Percentiles rank a stretch among this genome's conserved stretches.
These are phyloP conservation scores for Pristionchus maxplancki DNA, from an alignment of 2,888 invertebrate species.

Conservation along the genomic window DNA sequence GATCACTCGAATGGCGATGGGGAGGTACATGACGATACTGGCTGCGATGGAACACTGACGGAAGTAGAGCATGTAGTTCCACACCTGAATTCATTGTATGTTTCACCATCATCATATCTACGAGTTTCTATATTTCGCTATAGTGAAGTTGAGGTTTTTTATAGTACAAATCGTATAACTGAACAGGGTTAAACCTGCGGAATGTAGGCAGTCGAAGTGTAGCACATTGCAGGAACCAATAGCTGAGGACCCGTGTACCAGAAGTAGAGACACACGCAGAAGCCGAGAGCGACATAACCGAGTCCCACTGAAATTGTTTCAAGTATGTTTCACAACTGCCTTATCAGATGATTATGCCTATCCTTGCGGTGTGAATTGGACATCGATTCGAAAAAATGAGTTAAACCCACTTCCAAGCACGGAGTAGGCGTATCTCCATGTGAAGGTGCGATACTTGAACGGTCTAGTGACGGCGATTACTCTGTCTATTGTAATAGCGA, in stretches of 20 bases:
- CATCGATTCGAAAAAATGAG: background rate
- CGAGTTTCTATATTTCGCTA: too few relatives aligned
- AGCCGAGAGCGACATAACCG: constrained; percentile 32
- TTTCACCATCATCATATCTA: too few relatives aligned
- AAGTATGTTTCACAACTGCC: background rate
- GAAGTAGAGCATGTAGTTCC: constrained; percentile 52
- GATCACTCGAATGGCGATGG: constrained; percentile 40
- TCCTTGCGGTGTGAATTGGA: too few relatives aligned
- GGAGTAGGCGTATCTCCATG: constrained; percentile 44
- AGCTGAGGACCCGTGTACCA: constrained; percentile 26
- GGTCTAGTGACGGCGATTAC: constrained; percentile 38
- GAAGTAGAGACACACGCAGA: constrained; percentile 31
- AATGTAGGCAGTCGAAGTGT: constrained; percentile 51
- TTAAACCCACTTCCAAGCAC: background rate
- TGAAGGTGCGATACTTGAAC: constrained; percentile 43
- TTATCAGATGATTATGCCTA: background rate
- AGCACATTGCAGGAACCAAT: constrained; percentile 43
- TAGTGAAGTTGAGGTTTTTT: background rate
- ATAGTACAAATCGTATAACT: too few relatives aligned
- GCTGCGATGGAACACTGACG: constrained; percentile 46
- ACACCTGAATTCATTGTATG: constrained; percentile 39
- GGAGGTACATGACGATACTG: constrained; percentile 43
- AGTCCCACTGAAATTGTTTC: constrained; percentile 28
- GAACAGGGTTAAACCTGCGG: background rate
- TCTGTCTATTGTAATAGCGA: constrained; percentile 47